These are phyloP conservation scores for Dastarcus helophoroides DNA, from an alignment of 2,888 invertebrate genomes.

Conservation along the genomic window DNA sequence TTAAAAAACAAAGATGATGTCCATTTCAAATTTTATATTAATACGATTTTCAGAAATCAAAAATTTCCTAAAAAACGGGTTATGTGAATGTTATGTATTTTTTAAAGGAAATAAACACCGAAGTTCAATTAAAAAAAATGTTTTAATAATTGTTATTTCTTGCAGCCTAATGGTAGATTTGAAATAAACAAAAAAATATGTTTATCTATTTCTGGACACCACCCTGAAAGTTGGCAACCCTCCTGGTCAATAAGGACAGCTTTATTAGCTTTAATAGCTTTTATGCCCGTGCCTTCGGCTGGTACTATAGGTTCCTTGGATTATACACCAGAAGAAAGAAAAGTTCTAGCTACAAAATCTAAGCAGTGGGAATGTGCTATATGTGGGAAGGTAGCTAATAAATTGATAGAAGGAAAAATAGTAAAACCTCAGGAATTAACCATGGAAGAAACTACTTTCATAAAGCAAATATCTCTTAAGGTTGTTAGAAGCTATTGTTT, in stretches of 20 bases:
- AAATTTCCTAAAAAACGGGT: too few species aligned
- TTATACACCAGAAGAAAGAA: slow-evolving; percentile 75
- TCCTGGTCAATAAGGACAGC: slow-evolving; percentile 95
- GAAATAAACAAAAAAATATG: slow-evolving; percentile 91
- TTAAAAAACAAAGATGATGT: too few species aligned
- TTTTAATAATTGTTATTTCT: slow-evolving; percentile 12
- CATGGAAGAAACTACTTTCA: slow-evolving; percentile 41
- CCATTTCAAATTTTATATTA: too few species aligned
- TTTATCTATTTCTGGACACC: slow-evolving; percentile 87
- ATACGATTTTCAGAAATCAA: too few species aligned
- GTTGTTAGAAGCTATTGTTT: too few species aligned
- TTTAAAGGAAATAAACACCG: too few species aligned
- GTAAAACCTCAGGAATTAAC: slow-evolving; percentile 32
- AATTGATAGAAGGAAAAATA: slow-evolving; percentile 36
- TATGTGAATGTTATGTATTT: too few species aligned
- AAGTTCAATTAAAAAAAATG: not conserved
- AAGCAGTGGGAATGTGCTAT: slow-evolving; percentile 49
- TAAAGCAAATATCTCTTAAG: slow-evolving; percentile 44
- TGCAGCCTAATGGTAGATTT: slow-evolving; percentile 84
- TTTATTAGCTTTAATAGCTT: slow-evolving; percentile 81
- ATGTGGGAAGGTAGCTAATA: slow-evolving; percentile 48
- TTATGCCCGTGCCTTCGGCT: slow-evolving; percentile 84
- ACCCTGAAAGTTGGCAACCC: slow-evolving; percentile 97
- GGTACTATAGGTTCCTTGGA: slow-evolving; percentile 88
- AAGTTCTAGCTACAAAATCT: slow-evolving; percentile 64